Conservation (phyloP, 2,888 invertebrate species). For the Strigamia transsilvanica region DNA sequence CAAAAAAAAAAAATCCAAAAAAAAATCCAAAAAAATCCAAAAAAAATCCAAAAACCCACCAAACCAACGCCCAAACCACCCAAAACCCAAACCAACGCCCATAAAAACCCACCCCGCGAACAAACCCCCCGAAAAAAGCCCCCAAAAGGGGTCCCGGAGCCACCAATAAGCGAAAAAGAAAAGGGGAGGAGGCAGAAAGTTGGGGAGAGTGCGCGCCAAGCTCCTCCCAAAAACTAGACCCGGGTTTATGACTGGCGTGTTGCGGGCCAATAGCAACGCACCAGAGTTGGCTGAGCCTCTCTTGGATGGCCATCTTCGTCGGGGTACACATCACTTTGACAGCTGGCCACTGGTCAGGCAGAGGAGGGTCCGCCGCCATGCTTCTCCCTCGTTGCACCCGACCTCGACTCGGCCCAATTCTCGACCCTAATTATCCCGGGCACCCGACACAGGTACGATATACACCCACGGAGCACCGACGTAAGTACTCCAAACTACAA, state of each 20-base stretch:
- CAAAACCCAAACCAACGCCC: too few relatives aligned
- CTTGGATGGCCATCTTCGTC: constrained; percentile 38
- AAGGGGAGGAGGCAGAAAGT: constrained; percentile 31
- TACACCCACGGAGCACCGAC: background rate
- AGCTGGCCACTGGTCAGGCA: constrained; percentile 40
- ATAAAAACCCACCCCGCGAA: background rate
- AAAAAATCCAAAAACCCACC: too few relatives aligned
- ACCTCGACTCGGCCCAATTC: background rate
- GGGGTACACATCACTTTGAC: constrained; percentile 41
- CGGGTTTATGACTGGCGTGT: constrained; percentile 7
- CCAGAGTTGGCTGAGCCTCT: constrained; percentile 10
- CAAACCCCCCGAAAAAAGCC: background rate
- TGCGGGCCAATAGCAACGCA: constrained; percentile 13
- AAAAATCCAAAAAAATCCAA: too few relatives aligned
- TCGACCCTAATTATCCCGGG: background rate
- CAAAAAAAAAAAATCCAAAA: too few relatives aligned
- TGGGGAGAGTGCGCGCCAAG: background rate
- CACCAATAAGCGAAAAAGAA: constrained; percentile 3
- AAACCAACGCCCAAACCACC: too few relatives aligned
- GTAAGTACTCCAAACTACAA: background rate
- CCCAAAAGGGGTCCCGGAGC: background rate
- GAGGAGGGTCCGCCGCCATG: constrained; percentile 37
- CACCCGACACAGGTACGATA: background rate
- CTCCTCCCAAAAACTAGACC: constrained; percentile 25
- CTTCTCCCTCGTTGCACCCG: background rate